Percentiles rank a stretch among this genome's conserved stretches.
phyloP scores from a whole-genome alignment of 2,888 invertebrate species.

The Cephalotes varians region DNA sequence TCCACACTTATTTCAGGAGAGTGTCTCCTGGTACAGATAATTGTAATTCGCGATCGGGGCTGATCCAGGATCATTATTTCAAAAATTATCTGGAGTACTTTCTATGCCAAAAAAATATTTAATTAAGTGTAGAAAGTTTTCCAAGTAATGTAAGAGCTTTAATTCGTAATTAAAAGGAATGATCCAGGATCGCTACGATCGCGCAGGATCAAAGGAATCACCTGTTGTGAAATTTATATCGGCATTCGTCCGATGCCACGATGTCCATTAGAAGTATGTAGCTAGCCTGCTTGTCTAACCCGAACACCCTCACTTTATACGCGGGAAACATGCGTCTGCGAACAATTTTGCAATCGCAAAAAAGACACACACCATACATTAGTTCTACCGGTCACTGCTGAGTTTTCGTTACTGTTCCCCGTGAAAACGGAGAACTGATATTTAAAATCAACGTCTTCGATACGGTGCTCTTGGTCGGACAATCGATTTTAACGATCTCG shows the following conservation, averaged over 20 bases:
- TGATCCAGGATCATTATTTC: constrained; percentile 51
- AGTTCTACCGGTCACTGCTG: constrained; percentile 76
- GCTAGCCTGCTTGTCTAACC: constrained; percentile 98
- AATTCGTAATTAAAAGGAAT: background rate
- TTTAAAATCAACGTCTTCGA: background rate
- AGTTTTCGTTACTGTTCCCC: constrained; percentile 50
- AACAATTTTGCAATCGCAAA: constrained; percentile 84
- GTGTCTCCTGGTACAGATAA: constrained; percentile 42
- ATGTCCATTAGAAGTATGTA: constrained; percentile 99
- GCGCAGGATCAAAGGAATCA: constrained; percentile 85
- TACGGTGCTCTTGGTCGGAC: constrained; percentile 11
- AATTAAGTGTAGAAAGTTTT: background rate
- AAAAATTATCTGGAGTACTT: background rate
- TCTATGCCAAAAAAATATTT: background rate
- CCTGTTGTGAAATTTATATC: constrained; percentile 98
- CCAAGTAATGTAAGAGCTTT: background rate
- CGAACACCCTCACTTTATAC: constrained; percentile 98
- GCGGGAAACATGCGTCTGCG: constrained; percentile 99
- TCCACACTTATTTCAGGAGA: constrained; percentile 72
- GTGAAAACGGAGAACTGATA: constrained; percentile 5
- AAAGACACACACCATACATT: constrained; percentile 77
- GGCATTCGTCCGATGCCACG: constrained; percentile 98
- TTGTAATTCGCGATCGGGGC: constrained; percentile 14
- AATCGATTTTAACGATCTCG: constrained; percentile 47
- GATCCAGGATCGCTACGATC: constrained; percentile 53